Evolutionary conservation across 2,113 vertebrate species (phyloP).

Genomic region (Fulmarus glacialis): DNA sequence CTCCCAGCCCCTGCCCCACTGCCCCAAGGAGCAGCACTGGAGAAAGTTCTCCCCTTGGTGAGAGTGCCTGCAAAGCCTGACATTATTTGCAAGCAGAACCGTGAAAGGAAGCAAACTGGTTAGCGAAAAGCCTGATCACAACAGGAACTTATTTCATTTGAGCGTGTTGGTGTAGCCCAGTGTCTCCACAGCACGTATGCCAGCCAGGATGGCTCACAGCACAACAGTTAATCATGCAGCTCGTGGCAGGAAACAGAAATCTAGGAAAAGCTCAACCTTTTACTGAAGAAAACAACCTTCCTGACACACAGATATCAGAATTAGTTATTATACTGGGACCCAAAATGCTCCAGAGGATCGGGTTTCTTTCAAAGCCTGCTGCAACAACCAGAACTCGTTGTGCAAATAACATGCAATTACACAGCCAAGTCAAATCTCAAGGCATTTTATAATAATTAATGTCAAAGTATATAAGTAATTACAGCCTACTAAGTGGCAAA

Average conservation of each 20-base stretch:
- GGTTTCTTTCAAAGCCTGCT: background rate
- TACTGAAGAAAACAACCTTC: background rate
- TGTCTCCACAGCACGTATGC: background rate
- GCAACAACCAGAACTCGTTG: background rate
- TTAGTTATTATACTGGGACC: background rate
- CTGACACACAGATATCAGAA: background rate
- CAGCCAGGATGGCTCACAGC: background rate
- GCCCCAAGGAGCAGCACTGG: background rate
- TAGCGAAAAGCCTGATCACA: background rate
- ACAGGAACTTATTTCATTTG: background rate
- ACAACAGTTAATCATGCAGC: background rate
- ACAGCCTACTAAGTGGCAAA: constrained; percentile 7
- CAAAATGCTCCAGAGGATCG: background rate
- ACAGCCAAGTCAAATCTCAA: constrained; percentile 28
- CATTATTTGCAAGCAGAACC: background rate
- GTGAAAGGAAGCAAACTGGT: background rate
- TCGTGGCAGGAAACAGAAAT: background rate
- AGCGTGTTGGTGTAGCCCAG: background rate
- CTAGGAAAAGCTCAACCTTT: background rate
- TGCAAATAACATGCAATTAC: constrained; percentile 16
- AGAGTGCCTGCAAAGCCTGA: background rate
- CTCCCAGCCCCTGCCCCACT: background rate
- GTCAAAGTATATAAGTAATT: constrained; percentile 35
- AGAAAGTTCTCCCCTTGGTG: background rate
- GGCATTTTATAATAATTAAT: constrained; percentile 49